Base-by-base conservation (phyloP, 1,140 invertebrate genomes). In the Solenopsis invicta region DNA sequence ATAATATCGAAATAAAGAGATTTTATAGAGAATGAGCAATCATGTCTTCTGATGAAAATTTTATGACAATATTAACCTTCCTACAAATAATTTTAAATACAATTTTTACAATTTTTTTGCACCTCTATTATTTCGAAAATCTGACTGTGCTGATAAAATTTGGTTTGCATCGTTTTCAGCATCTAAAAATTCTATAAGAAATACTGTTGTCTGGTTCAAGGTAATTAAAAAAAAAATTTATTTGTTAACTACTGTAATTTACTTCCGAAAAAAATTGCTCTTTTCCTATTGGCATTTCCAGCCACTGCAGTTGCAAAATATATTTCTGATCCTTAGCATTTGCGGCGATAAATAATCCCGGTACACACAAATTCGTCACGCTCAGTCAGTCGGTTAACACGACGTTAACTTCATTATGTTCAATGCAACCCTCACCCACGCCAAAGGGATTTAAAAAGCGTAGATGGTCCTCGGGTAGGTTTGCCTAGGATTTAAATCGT, bases 401-500 rank as follows among this genome's bases (percentile, higher is more conserved):
- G 54, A 34, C n/a, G 45, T 84, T 74, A 84, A 75, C 80, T 84
- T 84, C 13, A 84, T 84, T 71, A 67, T 54, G 85, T 61, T 61
- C 6, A 29, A n/a, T 24, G 64, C 69, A 64, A 21, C 45, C 52
- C 67, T 54, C 71, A 54, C 84, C 59, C 74, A 80, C 59, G 64
- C 13, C 75, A n/a, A 86, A 80, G 54, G 76, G 75, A n/a, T 81
- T 80, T 69, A 62, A 86, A 86, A 86, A 86, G 45, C 66, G 45
- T 21, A 41, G 50, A 48, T 18, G 82, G 18, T 45, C n/a, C 67
- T 71, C 45, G 12, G 45, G 48, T 71, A 74, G 62, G 62, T 82
- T 74, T 87, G 59, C 54, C 64, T 87, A 87, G 77, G 64, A 84
- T 81, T 85, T 84, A 71, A 67, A 86, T 78, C 50, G 84, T 24